These are phyloP conservation scores for Ommatoiulus sabulosus DNA, from an alignment of 2,888 invertebrate species.

Conservation along the genomic window DNA sequence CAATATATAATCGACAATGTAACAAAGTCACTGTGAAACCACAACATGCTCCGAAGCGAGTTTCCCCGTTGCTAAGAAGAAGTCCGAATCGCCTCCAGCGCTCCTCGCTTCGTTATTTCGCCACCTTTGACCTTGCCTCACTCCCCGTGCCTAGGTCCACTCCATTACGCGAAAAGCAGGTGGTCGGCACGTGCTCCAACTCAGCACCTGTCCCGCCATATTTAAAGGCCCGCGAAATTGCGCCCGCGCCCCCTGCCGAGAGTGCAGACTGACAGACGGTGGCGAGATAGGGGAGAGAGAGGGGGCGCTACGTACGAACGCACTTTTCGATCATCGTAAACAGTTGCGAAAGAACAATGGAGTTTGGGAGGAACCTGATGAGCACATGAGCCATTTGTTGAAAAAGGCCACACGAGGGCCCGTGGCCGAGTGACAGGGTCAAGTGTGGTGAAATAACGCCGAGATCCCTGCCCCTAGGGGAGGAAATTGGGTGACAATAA, in stretches of 20 bases:
- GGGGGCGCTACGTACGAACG: no score
- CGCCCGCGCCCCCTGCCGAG: slow-evolving; percentile 1
- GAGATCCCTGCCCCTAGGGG: background rate
- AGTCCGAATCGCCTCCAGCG: background rate
- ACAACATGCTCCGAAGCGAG: no score
- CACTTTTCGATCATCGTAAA: background rate
- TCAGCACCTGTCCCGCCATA: background rate
- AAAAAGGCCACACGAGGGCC: background rate
- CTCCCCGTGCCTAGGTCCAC: background rate
- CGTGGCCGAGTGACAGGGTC: background rate
- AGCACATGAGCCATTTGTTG: background rate
- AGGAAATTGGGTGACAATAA: background rate
- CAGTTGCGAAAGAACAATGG: background rate
- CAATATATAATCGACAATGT: no score
- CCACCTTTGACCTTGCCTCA: background rate
- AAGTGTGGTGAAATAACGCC: background rate
- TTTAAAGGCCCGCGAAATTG: background rate
- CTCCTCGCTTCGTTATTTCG: background rate
- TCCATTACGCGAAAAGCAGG: background rate
- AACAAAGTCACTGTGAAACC: no score
- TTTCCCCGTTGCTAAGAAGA: no score
- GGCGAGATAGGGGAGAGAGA: background rate
- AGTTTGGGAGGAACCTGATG: background rate
- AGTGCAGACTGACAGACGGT: slow-evolving; percentile 1
- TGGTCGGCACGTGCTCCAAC: background rate